Conservation (phyloP, 2,888 invertebrate genomes). For the Asteroscopus sphinx region DNA sequence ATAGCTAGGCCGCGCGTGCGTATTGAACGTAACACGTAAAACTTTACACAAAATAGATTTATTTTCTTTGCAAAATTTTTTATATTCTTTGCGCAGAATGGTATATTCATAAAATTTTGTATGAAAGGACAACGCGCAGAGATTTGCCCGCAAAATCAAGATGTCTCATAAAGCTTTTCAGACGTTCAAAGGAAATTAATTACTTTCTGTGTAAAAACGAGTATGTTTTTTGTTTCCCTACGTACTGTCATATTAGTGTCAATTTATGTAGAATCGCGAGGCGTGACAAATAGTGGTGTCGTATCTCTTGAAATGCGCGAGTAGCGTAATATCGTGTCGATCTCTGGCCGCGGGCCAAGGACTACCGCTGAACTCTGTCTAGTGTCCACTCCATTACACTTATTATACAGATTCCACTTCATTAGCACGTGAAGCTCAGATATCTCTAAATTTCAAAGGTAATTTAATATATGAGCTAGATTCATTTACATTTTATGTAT, state of each 20-base stretch:
- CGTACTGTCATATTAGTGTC: slow-evolving; percentile 65
- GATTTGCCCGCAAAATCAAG: slow-evolving; percentile 16
- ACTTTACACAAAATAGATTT: slow-evolving; percentile 26
- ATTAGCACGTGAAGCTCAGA: slow-evolving; percentile 44
- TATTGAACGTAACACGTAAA: slow-evolving; percentile 28
- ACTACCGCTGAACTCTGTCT: slow-evolving; percentile 59
- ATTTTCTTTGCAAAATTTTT: slow-evolving; percentile 19
- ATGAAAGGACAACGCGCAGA: slow-evolving; percentile 26
- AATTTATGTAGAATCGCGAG: slow-evolving; percentile 59
- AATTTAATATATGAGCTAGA: slow-evolving; percentile 21
- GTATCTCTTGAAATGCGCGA: slow-evolving; percentile 61
- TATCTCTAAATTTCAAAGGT: slow-evolving; percentile 28
- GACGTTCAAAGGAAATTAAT: slow-evolving; percentile 36
- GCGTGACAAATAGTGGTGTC: slow-evolving; percentile 58
- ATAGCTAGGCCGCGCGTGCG: slow-evolving; percentile 16
- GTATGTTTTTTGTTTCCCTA: slow-evolving; percentile 37
- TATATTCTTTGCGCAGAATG: too few relatives aligned
- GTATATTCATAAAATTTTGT: slow-evolving; percentile 16
- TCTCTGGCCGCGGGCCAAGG: slow-evolving; percentile 72
- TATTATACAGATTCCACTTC: slow-evolving; percentile 51
- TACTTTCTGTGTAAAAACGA: slow-evolving; percentile 35
- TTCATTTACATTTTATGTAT: slow-evolving; percentile 19
- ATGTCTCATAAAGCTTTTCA: slow-evolving; percentile 12
- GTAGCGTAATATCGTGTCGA: slow-evolving; percentile 63
- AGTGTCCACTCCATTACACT: slow-evolving; percentile 61